Percentiles rank a stretch among this genome's conserved stretches.
phyloP scores from a whole-genome alignment of 2,113 vertebrate genomes.

The Nothobranchius furzeri region DNA sequence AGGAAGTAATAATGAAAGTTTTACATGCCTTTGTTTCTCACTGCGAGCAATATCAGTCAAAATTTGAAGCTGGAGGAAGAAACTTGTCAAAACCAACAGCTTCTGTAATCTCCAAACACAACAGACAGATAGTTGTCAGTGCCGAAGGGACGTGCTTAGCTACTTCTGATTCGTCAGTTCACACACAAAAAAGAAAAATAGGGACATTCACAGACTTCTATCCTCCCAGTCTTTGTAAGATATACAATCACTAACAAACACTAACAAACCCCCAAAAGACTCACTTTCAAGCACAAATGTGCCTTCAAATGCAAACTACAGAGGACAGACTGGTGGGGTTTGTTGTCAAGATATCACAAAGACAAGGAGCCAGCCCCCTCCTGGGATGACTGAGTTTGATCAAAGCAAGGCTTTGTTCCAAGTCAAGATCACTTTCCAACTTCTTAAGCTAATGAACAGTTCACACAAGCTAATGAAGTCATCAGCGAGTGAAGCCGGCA shows the following conservation, averaged over 20 bases:
- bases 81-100: conserved; percentile 69
- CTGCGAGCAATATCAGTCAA: conserved; percentile 62
- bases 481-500: conserved; percentile 53
- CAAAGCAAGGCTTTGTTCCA: conserved; percentile 71
- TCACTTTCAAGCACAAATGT: conserved; percentile 42
- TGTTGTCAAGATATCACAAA: conserved; percentile 67
- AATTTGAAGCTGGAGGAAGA: conserved; percentile 69
- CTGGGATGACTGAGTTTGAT: conserved; percentile 56
- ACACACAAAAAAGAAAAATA: conserved; percentile 20
- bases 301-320: conserved; percentile 36
- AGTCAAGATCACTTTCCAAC: conserved; percentile 63
- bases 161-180: conserved; percentile 69
- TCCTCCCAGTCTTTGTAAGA: conserved; percentile 36
- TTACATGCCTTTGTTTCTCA: conserved; percentile 57
- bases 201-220: conserved; percentile 18
- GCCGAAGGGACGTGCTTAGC: conserved; percentile 60
- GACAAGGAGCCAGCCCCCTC: conserved; percentile 62
- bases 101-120: conserved; percentile 74
- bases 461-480: conserved; percentile 61
- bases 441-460: conserved; percentile 66
- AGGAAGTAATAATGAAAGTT: conserved; percentile 52
- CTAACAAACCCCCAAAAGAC: conserved; percentile 22
- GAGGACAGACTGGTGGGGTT: conserved; percentile 51
- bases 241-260: conserved; percentile 28
- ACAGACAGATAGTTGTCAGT: conserved; percentile 52